Base-by-base conservation (phyloP, 1,140 invertebrate species). In the Patella vulgata region DNA sequence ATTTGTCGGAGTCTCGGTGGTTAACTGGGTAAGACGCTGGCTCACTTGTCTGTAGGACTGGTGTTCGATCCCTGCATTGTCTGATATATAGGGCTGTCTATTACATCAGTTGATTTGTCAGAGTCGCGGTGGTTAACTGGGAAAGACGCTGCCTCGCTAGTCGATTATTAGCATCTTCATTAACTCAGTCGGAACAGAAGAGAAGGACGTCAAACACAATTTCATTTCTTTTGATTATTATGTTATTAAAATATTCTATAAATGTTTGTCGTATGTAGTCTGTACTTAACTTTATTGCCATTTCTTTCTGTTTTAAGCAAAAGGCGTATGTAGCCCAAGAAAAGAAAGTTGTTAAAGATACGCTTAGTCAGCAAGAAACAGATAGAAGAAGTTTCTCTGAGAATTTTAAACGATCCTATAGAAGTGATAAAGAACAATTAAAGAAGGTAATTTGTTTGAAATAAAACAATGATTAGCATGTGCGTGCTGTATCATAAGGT, bases 351-450 rank as follows among this genome's bases (percentile, higher is more conserved):
- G 89, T 92, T 40, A 98, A 97, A 86, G 94, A 97, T 75, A 97
- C 98, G 70, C 89, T 90, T 8, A 86, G 89, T 62, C 88, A 91
- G 71, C 96, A 99, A 73, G 94, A 98, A 68, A 90, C 90, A 66
- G 96, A 99, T 78, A 87, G 92, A 50, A 94, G 94, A 82, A 90
- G 90, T 39, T 95, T 96, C 78, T 91, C 94, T 82, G 86, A 91
- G 59, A 92, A 95, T 75, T 94, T 96, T 85, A 97, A 98, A 86
- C 93, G 93, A 81, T 96, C 99, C 83, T 99, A 99, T 86, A 99
- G 99, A 85, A 91, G 91, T 46, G 98, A 95, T 81, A 99, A 99
- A 86, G 97, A 99, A 81, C 87, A 93, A 74, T 95, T 94, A 91
- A 98, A 86, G 78, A 82, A 78, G 78, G 86, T 87, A 67, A 70